phyloP scores from a whole-genome alignment of 1,140 invertebrate genomes.

The Sitobion miscanthi region DNA sequence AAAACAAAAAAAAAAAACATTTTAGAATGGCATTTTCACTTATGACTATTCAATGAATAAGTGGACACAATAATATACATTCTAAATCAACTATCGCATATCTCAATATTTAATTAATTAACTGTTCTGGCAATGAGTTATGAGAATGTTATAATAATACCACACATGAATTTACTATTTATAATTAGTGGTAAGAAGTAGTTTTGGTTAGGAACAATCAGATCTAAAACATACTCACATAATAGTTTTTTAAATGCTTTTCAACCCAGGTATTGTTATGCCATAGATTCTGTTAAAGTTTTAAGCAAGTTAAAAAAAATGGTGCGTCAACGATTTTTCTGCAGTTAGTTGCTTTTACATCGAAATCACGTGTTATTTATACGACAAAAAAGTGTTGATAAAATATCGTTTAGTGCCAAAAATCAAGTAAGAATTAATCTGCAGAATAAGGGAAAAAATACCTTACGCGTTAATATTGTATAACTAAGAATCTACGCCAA shows the following conservation, averaged over 20 bases:
- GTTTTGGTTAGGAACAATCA: not conserved
- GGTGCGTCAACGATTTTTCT: not conserved
- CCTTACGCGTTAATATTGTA: not conserved
- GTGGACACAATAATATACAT: not conserved
- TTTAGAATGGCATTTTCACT: no score
- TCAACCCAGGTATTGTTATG: not conserved
- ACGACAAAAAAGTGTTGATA: not conserved
- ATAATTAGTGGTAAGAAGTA: not conserved
- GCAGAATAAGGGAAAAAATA: not conserved
- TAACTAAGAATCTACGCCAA: not conserved
- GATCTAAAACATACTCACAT: not conserved
- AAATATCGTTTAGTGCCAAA: constrained; percentile 4
- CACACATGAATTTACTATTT: not conserved
- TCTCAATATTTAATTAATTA: not conserved
- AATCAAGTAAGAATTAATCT: not conserved
- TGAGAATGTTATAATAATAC: no score
- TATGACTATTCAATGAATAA: no score
- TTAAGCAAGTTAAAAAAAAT: not conserved
- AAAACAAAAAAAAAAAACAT: no score
- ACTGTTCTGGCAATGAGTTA: not conserved
- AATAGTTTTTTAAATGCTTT: not conserved
- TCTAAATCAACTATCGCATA: not conserved
- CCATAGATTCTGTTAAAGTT: not conserved
- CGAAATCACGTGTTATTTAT: not conserved
- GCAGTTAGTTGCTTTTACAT: not conserved